These are phyloP conservation scores for Sinotaia quadrata DNA, from an alignment of 2,888 invertebrate genomes.

Conservation along the genomic window DNA sequence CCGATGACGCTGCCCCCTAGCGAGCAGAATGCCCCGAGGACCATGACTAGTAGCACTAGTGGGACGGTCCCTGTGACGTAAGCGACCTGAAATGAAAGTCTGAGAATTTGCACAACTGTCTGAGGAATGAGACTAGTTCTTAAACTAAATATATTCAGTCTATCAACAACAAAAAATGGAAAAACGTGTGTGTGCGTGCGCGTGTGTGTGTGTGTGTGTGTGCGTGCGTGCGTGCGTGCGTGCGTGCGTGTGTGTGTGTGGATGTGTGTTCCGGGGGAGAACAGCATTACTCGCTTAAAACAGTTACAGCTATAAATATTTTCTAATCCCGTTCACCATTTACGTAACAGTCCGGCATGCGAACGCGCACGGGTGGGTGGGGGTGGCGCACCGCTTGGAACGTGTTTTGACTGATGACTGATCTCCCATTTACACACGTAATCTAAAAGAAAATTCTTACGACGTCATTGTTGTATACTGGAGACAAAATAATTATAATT, in stretches of 20 bases:
- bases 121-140: not conserved
- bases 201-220: slow-evolving; percentile 2
- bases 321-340: no score
- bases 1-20: slow-evolving; percentile 54
- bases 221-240: not conserved
- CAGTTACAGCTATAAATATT: no score
- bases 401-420: no score
- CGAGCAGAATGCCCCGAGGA: slow-evolving; percentile 49
- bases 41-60: slow-evolving; percentile 42
- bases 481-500: no score
- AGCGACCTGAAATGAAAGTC: slow-evolving; percentile 44
- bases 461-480: no score
- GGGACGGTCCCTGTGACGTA: slow-evolving; percentile 48
- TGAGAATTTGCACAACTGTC: not conserved
- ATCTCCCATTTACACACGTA: no score
- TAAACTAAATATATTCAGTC: not conserved
- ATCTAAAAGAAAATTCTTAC: no score
- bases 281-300: not conserved
- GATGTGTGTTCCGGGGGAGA: not conserved
- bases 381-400: no score
- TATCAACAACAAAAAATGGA: not conserved
- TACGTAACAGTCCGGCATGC: no score
- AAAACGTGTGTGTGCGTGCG: not conserved
- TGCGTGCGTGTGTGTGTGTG: not conserved
- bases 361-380: no score